Percentiles rank a stretch among this genome's conserved stretches.
Evolutionary conservation across 2,888 invertebrate genomes (phyloP).

Genomic region (Dolichomitus sp.): DNA sequence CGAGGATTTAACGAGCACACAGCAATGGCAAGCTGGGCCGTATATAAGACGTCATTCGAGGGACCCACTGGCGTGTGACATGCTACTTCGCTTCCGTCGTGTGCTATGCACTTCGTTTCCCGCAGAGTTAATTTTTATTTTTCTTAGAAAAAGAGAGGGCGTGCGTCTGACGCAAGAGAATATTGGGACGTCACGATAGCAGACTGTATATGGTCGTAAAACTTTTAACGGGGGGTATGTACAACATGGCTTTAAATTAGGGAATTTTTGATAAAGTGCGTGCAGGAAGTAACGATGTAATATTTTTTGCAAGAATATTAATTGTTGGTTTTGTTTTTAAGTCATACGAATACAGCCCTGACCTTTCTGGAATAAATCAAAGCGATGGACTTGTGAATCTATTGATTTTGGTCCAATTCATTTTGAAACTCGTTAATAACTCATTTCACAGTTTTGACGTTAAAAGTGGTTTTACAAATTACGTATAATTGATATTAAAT

Average conservation of each 20-base stretch:
- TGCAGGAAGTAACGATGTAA: neutral
- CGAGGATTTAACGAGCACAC: conserved; percentile 32
- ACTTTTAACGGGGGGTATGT: neutral
- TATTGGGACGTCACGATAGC: conserved; percentile 33
- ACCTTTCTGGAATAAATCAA: neutral
- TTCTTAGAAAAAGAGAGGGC: conserved; percentile 16
- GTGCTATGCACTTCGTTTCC: conserved; percentile 32
- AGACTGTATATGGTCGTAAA: neutral
- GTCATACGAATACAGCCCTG: neutral
- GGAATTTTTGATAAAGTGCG: neutral
- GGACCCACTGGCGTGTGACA: conserved; percentile 37
- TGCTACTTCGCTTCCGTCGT: conserved; percentile 39
- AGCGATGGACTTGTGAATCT: neutral
- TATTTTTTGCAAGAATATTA: neutral
- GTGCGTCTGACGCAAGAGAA: conserved; percentile 10
- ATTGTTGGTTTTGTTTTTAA: neutral
- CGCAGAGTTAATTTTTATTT: conserved; percentile 19
- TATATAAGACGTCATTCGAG: conserved; percentile 30
- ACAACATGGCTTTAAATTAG: neutral
- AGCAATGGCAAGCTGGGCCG: conserved; percentile 15
- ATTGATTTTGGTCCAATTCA: neutral
- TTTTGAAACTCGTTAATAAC: neutral
- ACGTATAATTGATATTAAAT: too few relatives aligned
- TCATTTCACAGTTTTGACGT: neutral
- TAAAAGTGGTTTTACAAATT: neutral